phyloP scores from a whole-genome alignment of 2,888 invertebrate genomes.

The Macrophya annulata region DNA sequence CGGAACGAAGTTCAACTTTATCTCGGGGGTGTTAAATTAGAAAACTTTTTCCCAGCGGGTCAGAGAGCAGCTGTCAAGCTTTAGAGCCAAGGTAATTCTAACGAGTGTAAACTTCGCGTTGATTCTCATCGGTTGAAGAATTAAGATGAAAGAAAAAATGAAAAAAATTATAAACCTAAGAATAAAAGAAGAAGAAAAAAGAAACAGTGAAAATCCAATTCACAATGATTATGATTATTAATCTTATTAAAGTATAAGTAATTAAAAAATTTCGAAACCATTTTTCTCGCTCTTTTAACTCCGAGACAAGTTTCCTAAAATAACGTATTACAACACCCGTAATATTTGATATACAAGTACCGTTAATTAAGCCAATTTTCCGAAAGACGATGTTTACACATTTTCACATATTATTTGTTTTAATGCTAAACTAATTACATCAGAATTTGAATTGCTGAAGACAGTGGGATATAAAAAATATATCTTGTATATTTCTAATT shows the following conservation, averaged over 20 bases:
- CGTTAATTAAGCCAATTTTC: background rate
- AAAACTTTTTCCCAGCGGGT: constrained; percentile 15
- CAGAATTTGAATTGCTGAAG: background rate
- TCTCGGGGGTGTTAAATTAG: constrained; percentile 27
- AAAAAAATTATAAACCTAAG: background rate
- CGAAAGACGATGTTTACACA: background rate
- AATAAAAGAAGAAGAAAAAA: no score
- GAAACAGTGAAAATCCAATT: no score
- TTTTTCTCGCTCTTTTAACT: no score
- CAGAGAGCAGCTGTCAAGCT: constrained; percentile 26
- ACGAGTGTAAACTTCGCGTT: background rate
- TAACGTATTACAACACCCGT: no score
- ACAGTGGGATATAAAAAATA: background rate
- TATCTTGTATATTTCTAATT: background rate
- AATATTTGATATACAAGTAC: no score
- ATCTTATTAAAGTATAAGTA: no score
- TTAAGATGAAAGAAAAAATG: background rate
- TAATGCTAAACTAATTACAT: background rate
- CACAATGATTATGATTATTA: no score
- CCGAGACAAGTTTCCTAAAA: no score
- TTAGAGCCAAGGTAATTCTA: constrained; percentile 6
- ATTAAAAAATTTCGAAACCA: no score
- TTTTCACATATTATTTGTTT: background rate
- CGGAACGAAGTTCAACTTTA: constrained; percentile 4
- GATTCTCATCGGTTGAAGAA: background rate